Percentiles rank a stretch among this genome's conserved stretches.
Evolutionary conservation across 2,888 invertebrate genomes (phyloP).

Genomic region (Coelogynopora nodosa): DNA sequence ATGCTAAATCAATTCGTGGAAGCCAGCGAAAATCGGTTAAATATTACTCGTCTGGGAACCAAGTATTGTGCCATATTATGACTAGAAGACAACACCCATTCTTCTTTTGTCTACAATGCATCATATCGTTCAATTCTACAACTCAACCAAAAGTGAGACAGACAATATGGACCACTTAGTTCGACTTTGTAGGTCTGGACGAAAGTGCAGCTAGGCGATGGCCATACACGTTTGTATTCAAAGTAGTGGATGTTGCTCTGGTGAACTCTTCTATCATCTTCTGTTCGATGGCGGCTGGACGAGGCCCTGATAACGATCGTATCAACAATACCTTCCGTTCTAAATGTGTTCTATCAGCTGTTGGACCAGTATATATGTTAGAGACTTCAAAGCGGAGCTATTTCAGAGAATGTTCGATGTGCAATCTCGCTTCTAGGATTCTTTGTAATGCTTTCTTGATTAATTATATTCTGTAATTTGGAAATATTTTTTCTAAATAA

Average conservation of each 20-base stretch:
- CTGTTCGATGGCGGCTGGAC: neutral
- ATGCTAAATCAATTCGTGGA: neutral
- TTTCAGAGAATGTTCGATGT: too few relatives aligned
- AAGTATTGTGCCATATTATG: neutral
- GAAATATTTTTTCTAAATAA: too few relatives aligned
- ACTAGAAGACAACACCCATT: neutral
- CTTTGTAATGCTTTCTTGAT: too few relatives aligned
- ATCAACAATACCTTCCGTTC: neutral
- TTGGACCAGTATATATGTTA: too few relatives aligned
- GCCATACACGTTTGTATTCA: neutral
- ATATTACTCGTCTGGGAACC: neutral
- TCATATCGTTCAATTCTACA: neutral
- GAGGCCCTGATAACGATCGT: neutral
- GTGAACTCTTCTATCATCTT: neutral
- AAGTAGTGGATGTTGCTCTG: neutral
- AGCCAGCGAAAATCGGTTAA: neutral
- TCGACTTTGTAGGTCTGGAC: neutral
- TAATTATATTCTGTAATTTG: too few relatives aligned
- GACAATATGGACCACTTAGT: slow-evolving; percentile 1
- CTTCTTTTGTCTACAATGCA: neutral
- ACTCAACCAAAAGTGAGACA: neutral
- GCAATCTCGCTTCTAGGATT: too few relatives aligned
- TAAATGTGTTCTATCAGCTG: too few relatives aligned
- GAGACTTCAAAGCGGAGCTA: too few relatives aligned
- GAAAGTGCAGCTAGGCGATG: neutral